Conservation (phyloP, 2,888 invertebrate species). For the Pheosia tremula region DNA sequence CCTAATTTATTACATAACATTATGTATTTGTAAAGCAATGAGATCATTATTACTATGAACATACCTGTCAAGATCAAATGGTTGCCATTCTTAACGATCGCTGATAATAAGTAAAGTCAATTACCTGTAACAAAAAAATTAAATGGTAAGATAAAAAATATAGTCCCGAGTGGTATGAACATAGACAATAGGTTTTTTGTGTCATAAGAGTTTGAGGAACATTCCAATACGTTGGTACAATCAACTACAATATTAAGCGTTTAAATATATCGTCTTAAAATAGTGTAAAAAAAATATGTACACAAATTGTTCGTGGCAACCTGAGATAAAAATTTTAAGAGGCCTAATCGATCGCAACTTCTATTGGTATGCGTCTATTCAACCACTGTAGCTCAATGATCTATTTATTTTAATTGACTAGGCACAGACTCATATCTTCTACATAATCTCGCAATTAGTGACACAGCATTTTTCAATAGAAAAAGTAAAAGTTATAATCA, state of each 20-base stretch:
- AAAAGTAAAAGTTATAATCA: conserved; percentile 29
- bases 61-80: conserved; percentile 33
- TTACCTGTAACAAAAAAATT: conserved; percentile 69
- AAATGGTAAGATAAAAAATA: conserved; percentile 43
- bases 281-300: not conserved
- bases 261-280: not conserved
- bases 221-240: not conserved
- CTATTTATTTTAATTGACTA: too few species aligned
- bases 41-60: conserved; percentile 21
- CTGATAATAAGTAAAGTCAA: conserved; percentile 54
- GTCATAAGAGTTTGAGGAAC: not conserved
- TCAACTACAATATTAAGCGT: not conserved
- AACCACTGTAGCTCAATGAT: too few species aligned
- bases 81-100: conserved; percentile 19
- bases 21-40: conserved; percentile 3
- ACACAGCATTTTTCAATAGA: not conserved
- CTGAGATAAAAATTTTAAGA: too few species aligned
- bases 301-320: too few species aligned
- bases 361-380: too few species aligned
- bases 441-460: too few species aligned
- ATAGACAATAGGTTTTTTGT: conserved; percentile 10
- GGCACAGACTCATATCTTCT: too few species aligned
- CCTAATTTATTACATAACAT: not conserved
- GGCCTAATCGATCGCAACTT: too few species aligned
- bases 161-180: conserved; percentile 21